phyloP scores from a whole-genome alignment of 2,888 invertebrate species.

The Apodemia hepburni region DNA sequence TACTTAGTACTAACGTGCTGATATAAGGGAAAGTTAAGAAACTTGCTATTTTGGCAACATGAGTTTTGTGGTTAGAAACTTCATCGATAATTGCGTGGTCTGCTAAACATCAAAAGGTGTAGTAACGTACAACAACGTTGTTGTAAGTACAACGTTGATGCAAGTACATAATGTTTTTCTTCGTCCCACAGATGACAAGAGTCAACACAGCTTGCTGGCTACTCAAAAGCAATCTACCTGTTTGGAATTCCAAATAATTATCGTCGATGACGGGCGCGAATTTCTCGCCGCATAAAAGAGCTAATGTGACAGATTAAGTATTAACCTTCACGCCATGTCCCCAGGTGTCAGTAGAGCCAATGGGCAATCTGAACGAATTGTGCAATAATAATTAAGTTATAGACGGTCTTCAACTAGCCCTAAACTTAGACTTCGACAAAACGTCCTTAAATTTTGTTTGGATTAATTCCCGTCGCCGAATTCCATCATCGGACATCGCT shows the following conservation, averaged over 20 bases:
- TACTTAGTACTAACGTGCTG: constrained; percentile 21
- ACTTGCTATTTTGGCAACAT: constrained; percentile 32
- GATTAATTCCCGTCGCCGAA: too few species aligned
- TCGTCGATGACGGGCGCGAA: constrained; percentile 30
- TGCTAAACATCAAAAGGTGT: constrained; percentile 36
- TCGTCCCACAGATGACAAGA: too few species aligned
- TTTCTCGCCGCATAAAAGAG: constrained; percentile 29
- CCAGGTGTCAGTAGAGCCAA: constrained; percentile 33
- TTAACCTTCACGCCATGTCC: constrained; percentile 27
- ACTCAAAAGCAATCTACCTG: constrained; percentile 25
- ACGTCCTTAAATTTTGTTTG: too few species aligned
- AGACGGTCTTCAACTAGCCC: constrained; percentile 31
- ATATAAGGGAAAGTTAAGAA: constrained; percentile 16
- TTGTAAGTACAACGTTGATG: constrained; percentile 29
- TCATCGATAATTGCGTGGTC: constrained; percentile 31
- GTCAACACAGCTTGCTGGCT: constrained; percentile 12
- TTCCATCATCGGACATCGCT: too few species aligned
- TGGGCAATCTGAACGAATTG: constrained; percentile 31
- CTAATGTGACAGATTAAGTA: constrained; percentile 28
- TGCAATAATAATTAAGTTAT: constrained; percentile 25
- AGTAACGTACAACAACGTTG: too few species aligned
- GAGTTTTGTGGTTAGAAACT: constrained; percentile 29
- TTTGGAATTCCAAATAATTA: constrained; percentile 31
- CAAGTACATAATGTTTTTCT: too few species aligned
- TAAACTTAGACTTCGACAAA: constrained; percentile 26